Base-by-base conservation (phyloP, 2,113 vertebrate genomes). In the Stegostoma tigrinum region DNA sequence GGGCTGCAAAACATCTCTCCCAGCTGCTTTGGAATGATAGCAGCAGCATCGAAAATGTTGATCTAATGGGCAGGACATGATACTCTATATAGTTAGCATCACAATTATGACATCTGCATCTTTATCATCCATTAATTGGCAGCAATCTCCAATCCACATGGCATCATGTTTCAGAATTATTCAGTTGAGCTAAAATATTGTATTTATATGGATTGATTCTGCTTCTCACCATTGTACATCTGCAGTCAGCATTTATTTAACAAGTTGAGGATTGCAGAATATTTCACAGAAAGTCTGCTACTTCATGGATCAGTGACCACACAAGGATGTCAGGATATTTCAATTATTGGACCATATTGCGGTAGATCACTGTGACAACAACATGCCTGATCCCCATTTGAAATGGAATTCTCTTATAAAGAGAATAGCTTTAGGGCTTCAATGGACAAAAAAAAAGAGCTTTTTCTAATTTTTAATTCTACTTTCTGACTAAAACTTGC, bases 271-370 rank as follows among this genome's bases (percentile, higher is more conserved):
- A 45, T 52, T 95, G 67, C 38, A 72, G 10, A 75, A 38, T 75
- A 48, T 72, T 95, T 48, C 42, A 45, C 68, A 52, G 67, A 42
- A 72, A 68, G 27, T 48, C 67, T 75, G 30, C 38, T 27, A 38
- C 67, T 34, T 70, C 68, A 72, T 48, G 68, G 94, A 72, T 95
- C 94, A 30, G 45, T 52, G 68, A 45, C 19, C 94, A 70, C 52
- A 24, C 27, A 72, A 72, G 94, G 68, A 75, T 95, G 42, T 45
- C 68, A 95, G 94, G 38, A 72, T 52, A 95, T 95, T 95, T 72
- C 94, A 66, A 95, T 95, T 95, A 95, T 72, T 12, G 67, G 17
- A 45, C 94, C 42, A 30, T 27, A 70, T 72, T 95, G 94, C 52
- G 94, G 42, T 2, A 48, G 67, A 48, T 72, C 42, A 34, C 55